Base-by-base conservation (phyloP, 2,797 vertebrate genomes). In the Lerista edwardsae region DNA sequence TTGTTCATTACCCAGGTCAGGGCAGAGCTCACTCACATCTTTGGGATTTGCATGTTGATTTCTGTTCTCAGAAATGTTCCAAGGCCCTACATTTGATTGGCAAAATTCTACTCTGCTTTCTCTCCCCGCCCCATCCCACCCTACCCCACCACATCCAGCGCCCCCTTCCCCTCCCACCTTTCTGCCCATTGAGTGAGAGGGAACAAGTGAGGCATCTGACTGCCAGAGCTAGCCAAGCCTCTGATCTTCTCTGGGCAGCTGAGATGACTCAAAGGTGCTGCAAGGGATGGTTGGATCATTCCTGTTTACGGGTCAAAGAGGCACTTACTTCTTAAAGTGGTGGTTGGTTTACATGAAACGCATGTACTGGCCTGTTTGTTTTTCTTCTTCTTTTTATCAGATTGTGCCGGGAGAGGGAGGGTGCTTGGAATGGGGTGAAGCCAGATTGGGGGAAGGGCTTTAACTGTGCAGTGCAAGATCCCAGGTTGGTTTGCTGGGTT, bases 1-100 rank as follows among this genome's bases (percentile, higher is more conserved):
- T 87, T 85, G 74, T 1, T 76, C 3, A 17, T 77, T 0, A 4
- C 79, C 0, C 3, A 80, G 92, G 89, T 85, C 86, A 75, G 88
- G 87, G 91, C 90, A 92, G 91, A 91, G 87, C 87, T 91, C 6
- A 12, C 89, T 79, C 34, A 85, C 88, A 34, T 21, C 86, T 4
- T 0, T 34, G 44, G 89, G 67, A 88, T 85, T 80, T 89, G 90
- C 74, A 82, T 90, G 72, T 1, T 80, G 41, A 85, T 74, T 77
- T 86, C 74, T 55, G 10, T 90, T 85, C 17, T 2, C 39, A 74
- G 86, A 91, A 88, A 80, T 72, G 81, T 85, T 89, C 41, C 6
- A 5, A 82, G 11, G 79, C 76, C 77, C 44, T 71, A 69, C 14
- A 64, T 19, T 0, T n/a, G 0, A 1, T 65, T 21, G 84, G 82